Percentiles rank a stretch among this genome's conserved stretches.
Evolutionary conservation across 2,888 invertebrate genomes (phyloP).

Genomic region (Nemotelus nigrinus): DNA sequence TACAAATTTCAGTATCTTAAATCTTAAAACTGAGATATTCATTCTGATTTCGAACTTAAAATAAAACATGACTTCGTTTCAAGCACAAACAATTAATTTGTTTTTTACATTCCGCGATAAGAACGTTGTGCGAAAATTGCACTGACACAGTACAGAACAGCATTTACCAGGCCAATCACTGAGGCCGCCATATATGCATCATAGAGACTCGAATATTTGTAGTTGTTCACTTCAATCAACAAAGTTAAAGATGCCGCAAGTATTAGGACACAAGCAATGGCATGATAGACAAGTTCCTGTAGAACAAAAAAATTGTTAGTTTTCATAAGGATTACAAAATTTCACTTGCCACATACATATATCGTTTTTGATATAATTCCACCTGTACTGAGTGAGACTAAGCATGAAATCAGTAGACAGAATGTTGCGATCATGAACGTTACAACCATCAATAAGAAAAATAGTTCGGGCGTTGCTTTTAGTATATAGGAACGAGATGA

Average conservation of each 20-base stretch:
- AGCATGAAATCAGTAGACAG: conserved; percentile 76
- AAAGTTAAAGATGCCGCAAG: conserved; percentile 77
- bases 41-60: not conserved
- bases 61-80: not conserved
- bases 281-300: conserved; percentile 86
- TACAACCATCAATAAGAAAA: conserved; percentile 78
- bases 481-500: conserved; percentile 49
- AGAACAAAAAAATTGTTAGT: conserved; percentile 55
- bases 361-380: conserved; percentile 82
- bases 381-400: conserved; percentile 82
- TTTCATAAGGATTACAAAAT: not conserved
- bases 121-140: conserved; percentile 80
- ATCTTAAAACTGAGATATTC: not conserved
- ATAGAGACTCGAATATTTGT: conserved; percentile 66
- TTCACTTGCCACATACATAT: conserved; percentile 58
- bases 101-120: conserved; percentile 76
- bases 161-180: conserved; percentile 77
- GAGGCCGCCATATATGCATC: conserved; percentile 78
- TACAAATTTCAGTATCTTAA: not conserved
- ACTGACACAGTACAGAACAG: conserved; percentile 78
- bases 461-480: conserved; percentile 68
- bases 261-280: conserved; percentile 77
- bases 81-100: not conserved
- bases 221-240: conserved; percentile 72
- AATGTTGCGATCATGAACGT: conserved; percentile 84